A percentile compares a stretch with the other conserved stretches of the same genome.
These are phyloP conservation scores for Chaenogobius annularis DNA, from an alignment of 2,113 vertebrate genomes.

Conservation along the genomic window DNA sequence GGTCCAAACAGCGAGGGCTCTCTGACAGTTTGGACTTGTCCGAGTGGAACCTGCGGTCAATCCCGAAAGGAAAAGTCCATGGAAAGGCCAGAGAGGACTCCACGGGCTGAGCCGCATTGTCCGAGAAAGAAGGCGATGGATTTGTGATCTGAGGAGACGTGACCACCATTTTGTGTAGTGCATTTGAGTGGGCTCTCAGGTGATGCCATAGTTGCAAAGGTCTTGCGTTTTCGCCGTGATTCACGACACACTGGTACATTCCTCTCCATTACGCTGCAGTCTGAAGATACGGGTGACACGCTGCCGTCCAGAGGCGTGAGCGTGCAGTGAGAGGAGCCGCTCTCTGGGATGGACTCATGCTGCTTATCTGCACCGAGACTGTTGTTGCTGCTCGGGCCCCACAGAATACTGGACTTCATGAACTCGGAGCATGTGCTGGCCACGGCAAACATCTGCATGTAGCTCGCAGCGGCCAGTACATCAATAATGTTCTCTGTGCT, in stretches of 20 bases:
- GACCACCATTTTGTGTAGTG: slow-evolving; percentile 86
- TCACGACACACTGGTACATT: slow-evolving; percentile 91
- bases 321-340: slow-evolving; percentile 81
- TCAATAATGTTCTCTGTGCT: slow-evolving; percentile 99
- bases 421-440: slow-evolving; percentile 98
- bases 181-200: slow-evolving; percentile 93
- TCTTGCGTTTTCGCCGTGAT: slow-evolving; percentile 93
- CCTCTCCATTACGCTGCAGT: slow-evolving; percentile 94
- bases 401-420: slow-evolving; percentile 99
- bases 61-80: slow-evolving; percentile 97
- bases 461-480: slow-evolving; percentile 95
- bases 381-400: slow-evolving; percentile 80
- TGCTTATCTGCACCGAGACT: slow-evolving; percentile 83
- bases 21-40: slow-evolving; percentile 93
- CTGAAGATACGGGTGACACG: slow-evolving; percentile 93
- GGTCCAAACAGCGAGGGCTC: slow-evolving; percentile 89
- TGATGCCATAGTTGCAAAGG: slow-evolving; percentile 88
- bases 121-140: slow-evolving; percentile 88
- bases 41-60: slow-evolving; percentile 88
- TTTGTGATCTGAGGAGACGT: slow-evolving; percentile 92
- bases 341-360: slow-evolving; percentile 87
- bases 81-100: slow-evolving; percentile 96
- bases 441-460: slow-evolving; percentile 99
- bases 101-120: slow-evolving; percentile 86
- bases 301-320: slow-evolving; percentile 91